phyloP scores from a whole-genome alignment of 2,888 invertebrate genomes.

The Chirona hameri region DNA sequence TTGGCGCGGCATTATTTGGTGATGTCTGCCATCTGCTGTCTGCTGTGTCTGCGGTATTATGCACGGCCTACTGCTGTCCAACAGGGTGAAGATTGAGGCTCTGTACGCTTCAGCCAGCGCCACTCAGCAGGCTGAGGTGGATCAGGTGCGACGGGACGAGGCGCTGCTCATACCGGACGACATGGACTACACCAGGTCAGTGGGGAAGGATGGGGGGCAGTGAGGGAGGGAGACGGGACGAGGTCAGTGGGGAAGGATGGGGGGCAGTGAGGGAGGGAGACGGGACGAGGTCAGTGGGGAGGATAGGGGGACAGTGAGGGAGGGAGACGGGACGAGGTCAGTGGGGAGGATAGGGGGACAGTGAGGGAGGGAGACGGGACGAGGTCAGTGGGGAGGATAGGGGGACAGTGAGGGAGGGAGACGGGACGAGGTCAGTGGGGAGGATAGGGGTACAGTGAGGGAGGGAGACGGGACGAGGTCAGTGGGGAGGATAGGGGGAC shows the following conservation, averaged over 20 bases:
- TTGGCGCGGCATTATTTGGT: too few relatives aligned
- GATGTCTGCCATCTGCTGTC: too few relatives aligned
- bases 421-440: constrained; percentile 54
- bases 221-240: constrained; percentile 55
- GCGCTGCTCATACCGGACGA: constrained; percentile 61
- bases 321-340: constrained; percentile 58
- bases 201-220: constrained; percentile 31
- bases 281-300: too few relatives aligned
- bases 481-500: constrained; percentile 40
- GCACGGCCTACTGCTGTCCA: too few relatives aligned
- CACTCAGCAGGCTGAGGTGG: constrained; percentile 61
- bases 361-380: constrained; percentile 55
- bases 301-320: too few relatives aligned
- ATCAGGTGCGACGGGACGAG: constrained; percentile 66
- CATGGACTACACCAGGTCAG: constrained; percentile 64
- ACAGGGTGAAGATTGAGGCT: constrained; percentile 60
- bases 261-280: too few relatives aligned
- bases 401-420: too few relatives aligned
- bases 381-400: constrained; percentile 49
- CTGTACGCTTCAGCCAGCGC: constrained; percentile 58
- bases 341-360: constrained; percentile 36
- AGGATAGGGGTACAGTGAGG: not conserved
- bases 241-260: constrained; percentile 49
- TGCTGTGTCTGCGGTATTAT: too few relatives aligned
- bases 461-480: constrained; percentile 59